Conservation (phyloP, 2,797 vertebrate genomes). For the Triplophysa bombifrons region DNA sequence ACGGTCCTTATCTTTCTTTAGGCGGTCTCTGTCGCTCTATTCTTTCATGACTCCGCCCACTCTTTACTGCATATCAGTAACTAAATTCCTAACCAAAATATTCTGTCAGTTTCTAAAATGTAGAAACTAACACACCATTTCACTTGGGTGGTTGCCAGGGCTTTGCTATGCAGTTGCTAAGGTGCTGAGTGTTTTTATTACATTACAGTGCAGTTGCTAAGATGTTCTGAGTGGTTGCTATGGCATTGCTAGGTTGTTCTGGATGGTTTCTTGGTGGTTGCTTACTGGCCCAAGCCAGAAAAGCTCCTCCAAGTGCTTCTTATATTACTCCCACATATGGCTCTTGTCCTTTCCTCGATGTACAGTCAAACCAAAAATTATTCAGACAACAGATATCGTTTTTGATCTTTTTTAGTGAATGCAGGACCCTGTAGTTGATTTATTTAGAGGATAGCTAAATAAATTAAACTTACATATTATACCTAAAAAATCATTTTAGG, state of each 20-base stretch:
- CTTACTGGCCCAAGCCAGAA: neutral
- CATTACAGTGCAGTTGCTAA: neutral
- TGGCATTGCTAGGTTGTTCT: neutral
- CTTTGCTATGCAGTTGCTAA: neutral
- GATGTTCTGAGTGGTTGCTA: neutral
- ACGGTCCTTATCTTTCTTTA: slow-evolving; percentile 43
- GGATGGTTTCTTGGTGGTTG: neutral
- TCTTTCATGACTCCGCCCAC: neutral
- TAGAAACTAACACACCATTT: neutral
- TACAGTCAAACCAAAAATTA: no score
- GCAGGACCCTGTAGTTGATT: no score
- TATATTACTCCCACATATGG: neutral
- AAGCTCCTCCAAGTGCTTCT: neutral
- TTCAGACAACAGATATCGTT: no score
- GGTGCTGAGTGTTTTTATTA: neutral
- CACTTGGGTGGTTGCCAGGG: neutral
- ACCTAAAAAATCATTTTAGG: no score
- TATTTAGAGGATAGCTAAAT: no score
- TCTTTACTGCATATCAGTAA: neutral
- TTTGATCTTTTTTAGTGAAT: no score
- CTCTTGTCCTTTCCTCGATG: neutral
- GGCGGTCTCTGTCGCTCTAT: neutral
- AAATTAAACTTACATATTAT: no score
- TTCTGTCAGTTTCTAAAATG: no score
- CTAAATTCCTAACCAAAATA: no score